A percentile compares a stretch with the other conserved stretches of the same genome.
These are phyloP conservation scores for Stictocephala bisonia DNA, from an alignment of 2,888 invertebrate species.

Conservation along the genomic window DNA sequence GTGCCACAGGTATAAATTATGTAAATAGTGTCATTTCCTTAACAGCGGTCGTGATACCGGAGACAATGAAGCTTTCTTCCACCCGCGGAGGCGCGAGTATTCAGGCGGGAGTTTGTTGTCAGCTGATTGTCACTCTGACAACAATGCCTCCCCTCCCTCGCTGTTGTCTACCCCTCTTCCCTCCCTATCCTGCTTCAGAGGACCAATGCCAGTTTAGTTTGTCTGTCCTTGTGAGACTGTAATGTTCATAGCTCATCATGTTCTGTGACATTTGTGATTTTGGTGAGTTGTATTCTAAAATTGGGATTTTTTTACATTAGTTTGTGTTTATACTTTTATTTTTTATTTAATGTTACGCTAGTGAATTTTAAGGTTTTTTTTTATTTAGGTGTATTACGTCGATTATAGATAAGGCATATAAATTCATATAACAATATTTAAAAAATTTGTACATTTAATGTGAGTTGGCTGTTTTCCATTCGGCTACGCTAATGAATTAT, in stretches of 20 bases:
- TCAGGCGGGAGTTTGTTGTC: too few relatives aligned
- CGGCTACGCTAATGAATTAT: too few relatives aligned
- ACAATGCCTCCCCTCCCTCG: conserved; percentile 29
- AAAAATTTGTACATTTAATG: too few relatives aligned
- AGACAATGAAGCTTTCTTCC: conserved; percentile 27
- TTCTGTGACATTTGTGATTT: conserved; percentile 45
- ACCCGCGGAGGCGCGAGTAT: too few relatives aligned
- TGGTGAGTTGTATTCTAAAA: conserved; percentile 16
- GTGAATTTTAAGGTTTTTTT: too few relatives aligned
- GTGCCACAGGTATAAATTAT: conserved; percentile 36
- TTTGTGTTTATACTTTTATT: too few relatives aligned
- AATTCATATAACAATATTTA: too few relatives aligned
- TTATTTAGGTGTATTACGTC: too few relatives aligned
- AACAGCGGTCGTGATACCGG: conserved; percentile 3
- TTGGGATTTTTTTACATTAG: too few relatives aligned
- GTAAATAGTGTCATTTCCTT: conserved; percentile 31
- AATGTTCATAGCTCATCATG: neutral
- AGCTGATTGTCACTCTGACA: conserved; percentile 27
- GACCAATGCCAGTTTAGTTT: neutral
- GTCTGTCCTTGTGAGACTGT: neutral
- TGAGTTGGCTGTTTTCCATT: too few relatives aligned
- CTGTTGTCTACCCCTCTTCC: neutral
- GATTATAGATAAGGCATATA: too few relatives aligned
- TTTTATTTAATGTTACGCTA: too few relatives aligned
- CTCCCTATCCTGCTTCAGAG: conserved; percentile 13